These are phyloP conservation scores for Chorisops tibialis DNA, from an alignment of 2,888 invertebrate genomes.

Conservation along the genomic window DNA sequence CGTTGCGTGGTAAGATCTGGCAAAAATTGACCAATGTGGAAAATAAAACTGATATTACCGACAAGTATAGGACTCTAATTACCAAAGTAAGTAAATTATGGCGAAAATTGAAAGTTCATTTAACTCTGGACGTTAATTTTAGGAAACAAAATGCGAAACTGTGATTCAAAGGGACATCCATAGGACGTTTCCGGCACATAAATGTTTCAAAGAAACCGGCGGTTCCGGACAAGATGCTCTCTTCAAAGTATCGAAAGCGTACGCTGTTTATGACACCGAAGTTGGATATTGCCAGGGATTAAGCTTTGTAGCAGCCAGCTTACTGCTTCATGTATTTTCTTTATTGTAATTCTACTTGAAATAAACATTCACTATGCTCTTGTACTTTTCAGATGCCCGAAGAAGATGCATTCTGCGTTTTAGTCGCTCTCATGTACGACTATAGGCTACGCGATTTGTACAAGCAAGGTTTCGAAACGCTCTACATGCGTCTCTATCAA, in stretches of 20 bases:
- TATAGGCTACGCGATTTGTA: conserved; percentile 92
- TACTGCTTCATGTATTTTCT: conserved; percentile 84
- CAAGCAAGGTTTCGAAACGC: conserved; percentile 93
- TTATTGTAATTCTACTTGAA: conserved; percentile 4
- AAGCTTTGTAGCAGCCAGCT: conserved; percentile 94
- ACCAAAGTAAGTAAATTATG: conserved; percentile 67
- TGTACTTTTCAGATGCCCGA: conserved; percentile 85
- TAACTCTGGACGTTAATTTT: conserved; percentile 20
- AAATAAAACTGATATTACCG: conserved; percentile 79
- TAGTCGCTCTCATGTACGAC: conserved; percentile 96
- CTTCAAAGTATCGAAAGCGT: conserved; percentile 93
- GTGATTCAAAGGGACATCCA: conserved; percentile 96
- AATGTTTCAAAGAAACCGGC: conserved; percentile 93
- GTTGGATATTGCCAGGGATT: conserved; percentile 99
- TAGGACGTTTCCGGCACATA: conserved; percentile 97
- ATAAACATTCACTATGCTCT: background rate
- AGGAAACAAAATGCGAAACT: conserved; percentile 93
- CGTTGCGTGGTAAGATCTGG: conserved; percentile 96
- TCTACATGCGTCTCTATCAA: conserved; percentile 93
- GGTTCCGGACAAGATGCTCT: conserved; percentile 86
- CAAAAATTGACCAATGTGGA: conserved; percentile 87
- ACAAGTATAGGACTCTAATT: conserved; percentile 87
- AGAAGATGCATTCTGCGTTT: conserved; percentile 96
- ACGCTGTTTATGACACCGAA: conserved; percentile 95
- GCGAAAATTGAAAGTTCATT: conserved; percentile 19